phyloP scores from a whole-genome alignment of 2,888 invertebrate species.

The Polydrusus cervinus region DNA sequence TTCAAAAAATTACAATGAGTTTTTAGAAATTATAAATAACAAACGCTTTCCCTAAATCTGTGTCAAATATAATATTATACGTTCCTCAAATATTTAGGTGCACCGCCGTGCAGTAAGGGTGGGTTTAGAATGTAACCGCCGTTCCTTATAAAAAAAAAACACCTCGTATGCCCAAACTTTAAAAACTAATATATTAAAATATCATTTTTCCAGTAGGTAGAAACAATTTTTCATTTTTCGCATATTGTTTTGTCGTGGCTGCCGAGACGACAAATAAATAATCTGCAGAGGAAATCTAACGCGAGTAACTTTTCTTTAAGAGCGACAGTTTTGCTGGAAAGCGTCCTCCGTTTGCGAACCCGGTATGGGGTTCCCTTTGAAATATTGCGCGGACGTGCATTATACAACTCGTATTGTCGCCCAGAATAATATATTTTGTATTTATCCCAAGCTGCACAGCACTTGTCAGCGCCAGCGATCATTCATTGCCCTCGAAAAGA shows the following conservation, averaged over 20 bases:
- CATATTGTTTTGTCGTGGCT: slow-evolving; percentile 55
- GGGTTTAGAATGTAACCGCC: too few species aligned
- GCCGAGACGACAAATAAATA: slow-evolving; percentile 55
- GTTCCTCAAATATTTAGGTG: too few species aligned
- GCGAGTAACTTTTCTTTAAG: slow-evolving; percentile 54
- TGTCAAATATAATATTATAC: too few species aligned
- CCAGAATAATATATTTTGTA: slow-evolving; percentile 61
- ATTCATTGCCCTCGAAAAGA: slow-evolving; percentile 62
- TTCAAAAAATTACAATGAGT: too few species aligned
- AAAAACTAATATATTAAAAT: slow-evolving; percentile 16
- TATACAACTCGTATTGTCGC: slow-evolving; percentile 61
- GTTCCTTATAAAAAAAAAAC: too few species aligned
- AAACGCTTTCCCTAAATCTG: too few species aligned
- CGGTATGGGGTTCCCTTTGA: slow-evolving; percentile 54
- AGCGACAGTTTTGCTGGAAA: slow-evolving; percentile 53
- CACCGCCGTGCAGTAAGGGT: too few species aligned
- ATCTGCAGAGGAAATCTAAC: slow-evolving; percentile 54
- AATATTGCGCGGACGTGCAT: slow-evolving; percentile 63
- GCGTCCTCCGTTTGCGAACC: slow-evolving; percentile 51
- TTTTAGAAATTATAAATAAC: too few species aligned
- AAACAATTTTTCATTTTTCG: slow-evolving; percentile 50
- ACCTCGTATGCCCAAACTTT: neutral
- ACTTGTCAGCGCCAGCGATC: slow-evolving; percentile 68
- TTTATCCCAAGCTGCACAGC: slow-evolving; percentile 45
- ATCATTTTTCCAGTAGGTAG: slow-evolving; percentile 22